A percentile compares a stretch with the other conserved stretches of the same genome.
phyloP scores from a whole-genome alignment of 2,888 invertebrate genomes.

The Cerastis rubricosa region DNA sequence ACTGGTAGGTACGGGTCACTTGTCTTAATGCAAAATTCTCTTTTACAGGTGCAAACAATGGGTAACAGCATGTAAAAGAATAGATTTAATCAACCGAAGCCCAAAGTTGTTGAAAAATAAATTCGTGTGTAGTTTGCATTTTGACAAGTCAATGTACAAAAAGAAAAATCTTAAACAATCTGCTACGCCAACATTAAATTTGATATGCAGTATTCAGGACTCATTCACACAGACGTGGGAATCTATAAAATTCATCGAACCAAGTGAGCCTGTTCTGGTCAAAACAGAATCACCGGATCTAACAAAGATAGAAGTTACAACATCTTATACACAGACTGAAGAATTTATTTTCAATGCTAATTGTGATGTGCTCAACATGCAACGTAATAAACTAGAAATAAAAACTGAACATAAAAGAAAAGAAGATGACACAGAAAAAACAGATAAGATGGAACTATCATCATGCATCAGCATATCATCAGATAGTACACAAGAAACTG shows the following conservation, averaged over 20 bases:
- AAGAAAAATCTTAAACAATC: not conserved
- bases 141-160: constrained; percentile 11
- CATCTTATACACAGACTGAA: constrained; percentile 28
- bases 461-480: no score
- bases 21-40: not conserved
- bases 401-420: constrained; percentile 3
- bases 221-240: constrained; percentile 31
- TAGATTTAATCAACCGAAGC: constrained; percentile 10
- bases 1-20: no score
- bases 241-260: not conserved
- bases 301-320: not conserved
- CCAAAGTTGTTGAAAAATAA: not conserved
- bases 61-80: constrained; percentile 21
- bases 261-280: not conserved
- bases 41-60: constrained; percentile 28
- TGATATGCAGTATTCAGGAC: not conserved
- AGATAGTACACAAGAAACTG: not conserved
- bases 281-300: not conserved
- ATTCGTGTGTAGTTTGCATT: constrained; percentile 33
- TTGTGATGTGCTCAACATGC: constrained; percentile 2
- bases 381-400: not conserved
- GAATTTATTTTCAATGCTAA: not conserved
- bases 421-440: not conserved
- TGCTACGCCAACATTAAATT: constrained; percentile 5
- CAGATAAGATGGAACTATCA: not conserved